These are phyloP conservation scores for Neodon shergylaensis DNA, from an alignment of 2,113 vertebrate species.

Conservation along the genomic window DNA sequence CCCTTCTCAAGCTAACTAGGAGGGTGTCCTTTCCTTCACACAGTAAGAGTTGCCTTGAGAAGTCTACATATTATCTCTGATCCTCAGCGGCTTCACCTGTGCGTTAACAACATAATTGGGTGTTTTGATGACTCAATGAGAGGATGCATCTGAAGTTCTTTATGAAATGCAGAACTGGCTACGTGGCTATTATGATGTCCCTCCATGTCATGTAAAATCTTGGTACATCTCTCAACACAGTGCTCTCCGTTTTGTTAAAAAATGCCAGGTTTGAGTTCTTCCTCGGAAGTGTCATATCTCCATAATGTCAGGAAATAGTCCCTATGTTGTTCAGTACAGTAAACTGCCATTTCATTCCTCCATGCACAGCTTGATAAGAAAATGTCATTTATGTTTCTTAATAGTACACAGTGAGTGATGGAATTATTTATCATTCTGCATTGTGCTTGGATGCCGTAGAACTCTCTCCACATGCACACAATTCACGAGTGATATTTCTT, in stretches of 20 bases:
- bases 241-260: neutral
- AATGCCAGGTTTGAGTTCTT: neutral
- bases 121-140: constrained; percentile 2
- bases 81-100: neutral
- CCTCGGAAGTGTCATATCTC: neutral
- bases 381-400: neutral
- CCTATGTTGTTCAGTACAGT: neutral
- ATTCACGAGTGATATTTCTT: neutral
- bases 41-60: neutral
- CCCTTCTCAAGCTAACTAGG: neutral
- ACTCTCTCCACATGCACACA: neutral
- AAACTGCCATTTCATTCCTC: neutral
- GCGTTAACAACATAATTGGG: neutral
- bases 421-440: neutral
- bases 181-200: neutral
- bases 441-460: neutral
- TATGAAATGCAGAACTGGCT: neutral
- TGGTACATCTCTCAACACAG: neutral
- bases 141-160: constrained; percentile 10
- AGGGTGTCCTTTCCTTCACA: neutral
- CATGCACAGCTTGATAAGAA: neutral
- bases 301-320: neutral
- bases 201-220: neutral
- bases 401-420: neutral
- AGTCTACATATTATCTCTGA: neutral